Base-by-base conservation (phyloP, 2,888 invertebrate genomes). In the Heteromyza rotundicornis region DNA sequence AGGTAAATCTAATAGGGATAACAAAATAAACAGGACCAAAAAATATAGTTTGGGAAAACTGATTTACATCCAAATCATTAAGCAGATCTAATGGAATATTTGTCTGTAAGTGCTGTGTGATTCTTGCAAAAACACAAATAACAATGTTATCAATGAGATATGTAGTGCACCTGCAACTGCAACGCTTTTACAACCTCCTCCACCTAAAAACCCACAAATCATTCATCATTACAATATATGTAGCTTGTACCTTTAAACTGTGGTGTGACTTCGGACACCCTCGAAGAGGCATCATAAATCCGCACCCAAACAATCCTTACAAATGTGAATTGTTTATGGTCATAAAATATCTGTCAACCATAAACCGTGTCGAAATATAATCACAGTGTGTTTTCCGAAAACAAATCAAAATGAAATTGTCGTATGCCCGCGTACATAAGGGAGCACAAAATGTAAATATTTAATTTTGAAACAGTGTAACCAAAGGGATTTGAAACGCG, bases 401-500 rank as follows among this genome's bases (percentile, higher is more conserved):
- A 44, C 56, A 51, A 56, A 59, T 59, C 67, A 60, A 66, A 66
- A 60, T 32, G 59, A 63, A 67, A 68, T 64, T 63, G 47, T 47
- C 17, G 19, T 47, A 19, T 47, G 47, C 19, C 47, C 20, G 20
- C 17, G 47, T 19, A 47, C 14, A 40, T 10, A 27, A 10, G 14
- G 3, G 40, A 10, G 40, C 69, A 70, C 69, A 59, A 74, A 74
- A 78, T 75, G 78, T 78, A 78, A 79, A 78, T 78, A 79, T 78
- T 78, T 79, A 78, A 78, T 78, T 78, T 79, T 76, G 78, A 71
- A 75, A 75, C 72, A 78, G 74, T 78, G 79, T 74, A 77, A 73
- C 78, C 71, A 77, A 78, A 71, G 69, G 75, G 76, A 78, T 78
- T 78, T 72, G 73, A 68, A 70, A 73, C 71, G 78, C 77, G 68